phyloP scores from a whole-genome alignment of 53 echinoderm and acorn worm genomes.

The Antedon mediterranea region DNA sequence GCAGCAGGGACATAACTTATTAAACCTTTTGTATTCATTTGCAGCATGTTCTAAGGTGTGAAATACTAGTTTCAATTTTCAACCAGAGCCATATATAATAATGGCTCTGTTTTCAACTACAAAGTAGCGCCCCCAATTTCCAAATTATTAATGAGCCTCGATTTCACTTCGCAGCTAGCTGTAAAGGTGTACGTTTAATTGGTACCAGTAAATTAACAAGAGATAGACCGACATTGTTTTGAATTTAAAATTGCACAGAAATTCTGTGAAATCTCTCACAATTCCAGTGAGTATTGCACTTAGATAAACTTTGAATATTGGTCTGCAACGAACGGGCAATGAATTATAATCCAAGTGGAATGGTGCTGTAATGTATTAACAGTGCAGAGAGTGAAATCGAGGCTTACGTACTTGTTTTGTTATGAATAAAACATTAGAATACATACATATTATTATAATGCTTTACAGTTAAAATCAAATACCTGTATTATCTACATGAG shows the following conservation, averaged over 20 bases:
- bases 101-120: too few relatives aligned
- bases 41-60: not conserved
- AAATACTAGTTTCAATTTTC: not conserved
- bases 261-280: not conserved
- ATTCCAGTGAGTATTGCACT: not conserved
- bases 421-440: not conserved
- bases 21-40: not conserved
- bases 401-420: not conserved
- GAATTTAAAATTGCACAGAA: not conserved
- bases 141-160: too few relatives aligned
- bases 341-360: not conserved
- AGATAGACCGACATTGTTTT: not conserved
- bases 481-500: not conserved
- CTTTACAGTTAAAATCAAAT: not conserved
- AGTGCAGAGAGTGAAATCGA: not conserved
- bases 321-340: not conserved
- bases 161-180: too few relatives aligned
- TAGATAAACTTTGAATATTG: not conserved
- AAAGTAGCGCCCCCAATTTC: too few relatives aligned
- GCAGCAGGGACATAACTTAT: not conserved
- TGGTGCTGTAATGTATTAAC: not conserved
- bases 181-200: too few relatives aligned
- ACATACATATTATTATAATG: too few relatives aligned
- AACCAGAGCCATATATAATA: too few relatives aligned
- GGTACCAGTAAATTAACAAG: too few relatives aligned